Conservation (phyloP, 2,113 vertebrate genomes). For the Megalops atlanticus region DNA sequence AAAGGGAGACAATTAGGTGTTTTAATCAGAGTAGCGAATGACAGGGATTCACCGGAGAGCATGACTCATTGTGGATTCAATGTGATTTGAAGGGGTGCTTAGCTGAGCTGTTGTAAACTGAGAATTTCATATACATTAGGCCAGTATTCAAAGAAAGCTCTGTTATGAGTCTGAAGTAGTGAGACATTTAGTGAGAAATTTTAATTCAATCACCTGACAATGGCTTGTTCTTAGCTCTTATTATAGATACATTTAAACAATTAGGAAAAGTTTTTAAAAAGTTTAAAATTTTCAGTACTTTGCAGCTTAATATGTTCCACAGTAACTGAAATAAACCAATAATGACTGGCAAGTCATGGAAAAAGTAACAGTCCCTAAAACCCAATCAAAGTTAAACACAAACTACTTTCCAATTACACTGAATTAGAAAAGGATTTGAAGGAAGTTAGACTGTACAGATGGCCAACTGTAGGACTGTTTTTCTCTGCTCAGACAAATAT, state of each 20-base stretch:
- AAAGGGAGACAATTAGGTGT: neutral
- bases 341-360: neutral
- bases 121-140: neutral
- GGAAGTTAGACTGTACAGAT: neutral
- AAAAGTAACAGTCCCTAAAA: neutral
- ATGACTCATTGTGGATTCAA: neutral
- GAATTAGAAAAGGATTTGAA: neutral
- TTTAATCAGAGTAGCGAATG: neutral
- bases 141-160: neutral
- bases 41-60: too few relatives aligned
- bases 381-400: neutral
- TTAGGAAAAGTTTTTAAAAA: neutral
- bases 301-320: neutral
- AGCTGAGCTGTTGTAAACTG: neutral
- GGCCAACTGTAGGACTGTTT: neutral
- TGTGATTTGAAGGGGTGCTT: neutral
- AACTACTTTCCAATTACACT: neutral
- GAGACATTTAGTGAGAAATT: too few relatives aligned
- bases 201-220: neutral
- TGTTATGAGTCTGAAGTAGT: neutral
- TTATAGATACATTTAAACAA: neutral
- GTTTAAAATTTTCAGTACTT: neutral
- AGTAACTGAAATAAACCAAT: neutral
- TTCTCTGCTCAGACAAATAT: too few relatives aligned
- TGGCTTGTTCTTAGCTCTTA: neutral